Conservation (phyloP, 2,113 vertebrate species). For the Lipotes vexillifer region DNA sequence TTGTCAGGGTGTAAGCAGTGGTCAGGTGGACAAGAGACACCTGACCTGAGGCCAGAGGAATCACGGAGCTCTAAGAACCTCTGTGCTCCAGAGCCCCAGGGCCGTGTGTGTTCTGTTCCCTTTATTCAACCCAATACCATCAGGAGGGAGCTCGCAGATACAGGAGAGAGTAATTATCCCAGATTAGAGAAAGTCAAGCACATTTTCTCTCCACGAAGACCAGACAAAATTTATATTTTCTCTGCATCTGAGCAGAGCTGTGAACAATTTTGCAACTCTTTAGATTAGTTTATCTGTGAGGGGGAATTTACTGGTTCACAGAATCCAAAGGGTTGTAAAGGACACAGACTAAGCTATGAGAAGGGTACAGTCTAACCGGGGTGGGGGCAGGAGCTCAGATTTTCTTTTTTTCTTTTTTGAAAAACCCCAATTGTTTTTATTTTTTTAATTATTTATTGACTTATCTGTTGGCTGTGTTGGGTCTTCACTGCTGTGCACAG, state of each 20-base stretch:
- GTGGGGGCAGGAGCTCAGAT: not conserved
- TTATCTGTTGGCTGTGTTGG: too few species aligned
- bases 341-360: not conserved
- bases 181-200: not conserved
- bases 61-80: not conserved
- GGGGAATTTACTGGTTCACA: not conserved
- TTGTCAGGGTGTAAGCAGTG: not conserved
- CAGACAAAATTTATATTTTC: not conserved
- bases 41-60: not conserved
- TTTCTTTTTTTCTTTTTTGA: not conserved
- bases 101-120: rapidly evolving
- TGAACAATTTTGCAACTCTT: not conserved
- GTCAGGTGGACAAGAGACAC: not conserved
- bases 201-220: not conserved
- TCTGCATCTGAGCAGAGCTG: not conserved
- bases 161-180: not conserved
- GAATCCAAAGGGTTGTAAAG: not conserved
- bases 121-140: not conserved
- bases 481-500: too few species aligned
- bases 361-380: not conserved
- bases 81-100: not conserved
- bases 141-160: not conserved
- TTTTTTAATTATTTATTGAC: too few species aligned
- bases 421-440: too few species aligned
- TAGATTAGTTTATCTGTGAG: not conserved